A percentile compares a stretch with the other conserved stretches of the same genome.
phyloP scores from a whole-genome alignment of 2,888 invertebrate species.

The Drosophila conformis region DNA sequence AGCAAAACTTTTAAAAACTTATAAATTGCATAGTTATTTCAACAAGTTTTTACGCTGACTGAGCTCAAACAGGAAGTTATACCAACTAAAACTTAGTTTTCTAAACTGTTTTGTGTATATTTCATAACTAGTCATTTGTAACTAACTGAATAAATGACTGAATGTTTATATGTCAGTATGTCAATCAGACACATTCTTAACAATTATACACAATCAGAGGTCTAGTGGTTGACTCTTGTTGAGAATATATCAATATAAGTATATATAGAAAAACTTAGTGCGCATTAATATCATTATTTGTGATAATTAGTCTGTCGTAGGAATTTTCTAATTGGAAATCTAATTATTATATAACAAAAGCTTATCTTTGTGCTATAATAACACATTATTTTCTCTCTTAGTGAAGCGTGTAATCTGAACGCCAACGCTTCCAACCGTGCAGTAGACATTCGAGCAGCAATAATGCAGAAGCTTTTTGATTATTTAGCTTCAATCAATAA shows the following conservation, averaged over 20 bases:
- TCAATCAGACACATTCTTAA: not conserved
- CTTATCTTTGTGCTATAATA: not conserved
- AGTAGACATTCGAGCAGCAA: not conserved
- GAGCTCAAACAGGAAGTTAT: not conserved
- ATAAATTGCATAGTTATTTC: not conserved
- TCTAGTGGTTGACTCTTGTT: not conserved
- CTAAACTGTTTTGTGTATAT: not conserved
- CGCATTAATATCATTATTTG: not conserved
- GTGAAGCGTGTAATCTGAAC: not conserved
- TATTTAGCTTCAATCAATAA: not conserved
- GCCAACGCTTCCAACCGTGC: not conserved
- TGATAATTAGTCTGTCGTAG: not conserved
- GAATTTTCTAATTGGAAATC: not conserved
- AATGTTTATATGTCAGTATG: not conserved
- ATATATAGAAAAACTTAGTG: not conserved
- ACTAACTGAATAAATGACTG: not conserved
- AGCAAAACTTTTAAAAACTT: not conserved
- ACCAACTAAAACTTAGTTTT: not conserved
- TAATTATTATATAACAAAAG: not conserved
- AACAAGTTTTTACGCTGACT: not conserved
- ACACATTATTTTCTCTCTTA: not conserved
- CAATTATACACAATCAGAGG: not conserved
- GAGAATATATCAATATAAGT: not conserved
- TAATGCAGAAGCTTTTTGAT: not conserved
- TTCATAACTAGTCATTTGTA: not conserved